Percentiles rank a stretch among this genome's conserved stretches.
phyloP scores from a whole-genome alignment of 2,888 invertebrate species.

The Acronicta aceris region DNA sequence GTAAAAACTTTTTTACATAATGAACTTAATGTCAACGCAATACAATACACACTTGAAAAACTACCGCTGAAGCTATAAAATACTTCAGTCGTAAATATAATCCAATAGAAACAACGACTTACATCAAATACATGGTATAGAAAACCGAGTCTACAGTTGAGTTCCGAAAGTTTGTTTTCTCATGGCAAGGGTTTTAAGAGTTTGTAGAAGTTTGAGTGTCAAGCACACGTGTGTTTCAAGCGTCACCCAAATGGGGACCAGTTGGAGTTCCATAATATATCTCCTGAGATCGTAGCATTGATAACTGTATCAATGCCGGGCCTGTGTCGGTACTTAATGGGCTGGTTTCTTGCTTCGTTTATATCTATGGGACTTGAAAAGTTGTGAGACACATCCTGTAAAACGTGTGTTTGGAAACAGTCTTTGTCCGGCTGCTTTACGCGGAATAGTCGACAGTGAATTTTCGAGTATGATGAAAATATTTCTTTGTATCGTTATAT shows the following conservation, averaged over 20 bases:
- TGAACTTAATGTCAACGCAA: slow-evolving; percentile 50
- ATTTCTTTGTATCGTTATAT: too few species aligned
- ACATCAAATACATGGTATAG: slow-evolving; percentile 44
- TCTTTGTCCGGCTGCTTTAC: too few species aligned
- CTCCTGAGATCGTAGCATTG: slow-evolving; percentile 80
- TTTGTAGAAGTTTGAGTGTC: slow-evolving; percentile 72
- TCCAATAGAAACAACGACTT: slow-evolving; percentile 68
- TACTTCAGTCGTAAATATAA: slow-evolving; percentile 68
- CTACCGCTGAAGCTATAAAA: slow-evolving; percentile 65
- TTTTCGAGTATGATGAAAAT: too few species aligned
- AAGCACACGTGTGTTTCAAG: slow-evolving; percentile 84
- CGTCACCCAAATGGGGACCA: slow-evolving; percentile 85
- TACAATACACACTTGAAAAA: slow-evolving; percentile 58
- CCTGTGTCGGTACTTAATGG: slow-evolving; percentile 69
- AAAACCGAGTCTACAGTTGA: slow-evolving; percentile 54
- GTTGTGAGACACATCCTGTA: slow-evolving; percentile 55
- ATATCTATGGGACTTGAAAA: slow-evolving; percentile 51
- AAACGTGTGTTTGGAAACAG: slow-evolving; percentile 34
- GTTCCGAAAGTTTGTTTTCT: slow-evolving; percentile 55
- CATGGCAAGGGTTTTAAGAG: slow-evolving; percentile 45
- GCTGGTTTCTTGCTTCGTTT: slow-evolving; percentile 63
- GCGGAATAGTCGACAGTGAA: too few species aligned
- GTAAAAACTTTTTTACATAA: slow-evolving; percentile 32
- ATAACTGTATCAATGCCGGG: slow-evolving; percentile 76
- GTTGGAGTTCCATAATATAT: slow-evolving; percentile 75